Base-by-base conservation (phyloP, 2,113 vertebrate genomes). In the Takifugu bimaculatus region DNA sequence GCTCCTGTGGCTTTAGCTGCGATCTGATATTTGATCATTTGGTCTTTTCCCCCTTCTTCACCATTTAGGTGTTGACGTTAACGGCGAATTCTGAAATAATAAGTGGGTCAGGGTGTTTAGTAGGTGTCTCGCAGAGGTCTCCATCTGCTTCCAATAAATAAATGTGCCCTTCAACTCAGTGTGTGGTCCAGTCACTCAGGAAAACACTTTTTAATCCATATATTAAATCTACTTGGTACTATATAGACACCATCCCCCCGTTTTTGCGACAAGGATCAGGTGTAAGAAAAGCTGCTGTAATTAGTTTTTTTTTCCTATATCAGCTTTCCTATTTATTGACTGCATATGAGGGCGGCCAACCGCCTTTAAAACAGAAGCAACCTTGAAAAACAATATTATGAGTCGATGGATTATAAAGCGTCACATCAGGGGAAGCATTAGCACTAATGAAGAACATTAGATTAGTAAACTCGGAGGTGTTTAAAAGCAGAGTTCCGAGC, bases 181-280 rank as follows among this genome's bases (percentile, higher is more conserved):
- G 88, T 90, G 88, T 87, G 89, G 87, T 83, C 88, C 66, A 59
- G 75, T 84, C 80, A 65, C 65, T 88, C 82, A 84, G 66, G 68
- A 5, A 1, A 13, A 5, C 49, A 60, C 65, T 54, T 9, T 10
- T 6, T 39, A 39, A 39, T 39, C 7, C 35, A 10, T 39, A 39
- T 35, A 35, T 35, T 2, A 35, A 35, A 7, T 35, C 75, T 68
- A 25, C 58, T 48, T 27, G 57, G 26, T 26, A 10, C 48, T 43
- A 57, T 45, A 35, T 26, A 14, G 29, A 50, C 79, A 64, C 63
- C 39, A 43, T 47, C 45, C 45, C 0, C 6, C n/a, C 15, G 45
- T 14, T 43, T 43, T 48, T 64, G 61, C 54, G 65, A 63, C 54
- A 72, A 47, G 62, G 47, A 67, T 68, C 68, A 68, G 72, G 81